Evolutionary conservation across 2,888 invertebrate genomes (phyloP).

Genomic region (Slavum lentiscoides): DNA sequence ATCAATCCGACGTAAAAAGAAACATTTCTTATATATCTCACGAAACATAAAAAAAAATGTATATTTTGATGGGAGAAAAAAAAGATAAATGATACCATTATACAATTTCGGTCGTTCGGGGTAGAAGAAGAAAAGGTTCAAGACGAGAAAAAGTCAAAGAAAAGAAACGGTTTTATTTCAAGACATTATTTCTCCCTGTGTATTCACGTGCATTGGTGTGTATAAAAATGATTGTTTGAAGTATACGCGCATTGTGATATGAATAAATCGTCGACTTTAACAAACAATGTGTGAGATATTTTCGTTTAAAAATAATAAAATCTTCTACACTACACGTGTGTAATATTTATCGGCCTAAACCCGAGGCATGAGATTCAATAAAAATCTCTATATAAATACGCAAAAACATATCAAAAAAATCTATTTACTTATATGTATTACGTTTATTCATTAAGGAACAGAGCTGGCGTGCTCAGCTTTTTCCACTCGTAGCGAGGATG

Average conservation of each 20-base stretch:
- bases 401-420: too few species aligned
- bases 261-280: conserved; percentile 12
- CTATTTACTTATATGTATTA: too few species aligned
- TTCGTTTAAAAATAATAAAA: too few species aligned
- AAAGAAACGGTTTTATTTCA: conserved; percentile 21
- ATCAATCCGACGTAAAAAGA: not conserved
- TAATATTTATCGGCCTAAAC: too few species aligned
- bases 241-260: not conserved
- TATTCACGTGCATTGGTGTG: conserved; percentile 32
- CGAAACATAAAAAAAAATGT: not conserved
- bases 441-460: too few species aligned
- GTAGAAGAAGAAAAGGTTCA: not conserved
- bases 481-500: too few species aligned
- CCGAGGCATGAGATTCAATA: too few species aligned
- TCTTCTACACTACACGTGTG: too few species aligned
- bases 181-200: conserved; percentile 1
- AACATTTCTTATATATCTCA: not conserved
- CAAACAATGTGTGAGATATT: not conserved
- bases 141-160: conserved; percentile 16
- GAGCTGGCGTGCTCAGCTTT: too few species aligned
- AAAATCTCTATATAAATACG: too few species aligned
- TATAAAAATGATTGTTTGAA: conserved; percentile 29
- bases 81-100: conserved; percentile 26
- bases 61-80: conserved; percentile 6
- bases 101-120: conserved; percentile 3